A percentile compares a stretch with the other conserved stretches of the same genome.
phyloP scores from a whole-genome alignment of 1,140 invertebrate genomes.

The Lordiphosa clarofinis region DNA sequence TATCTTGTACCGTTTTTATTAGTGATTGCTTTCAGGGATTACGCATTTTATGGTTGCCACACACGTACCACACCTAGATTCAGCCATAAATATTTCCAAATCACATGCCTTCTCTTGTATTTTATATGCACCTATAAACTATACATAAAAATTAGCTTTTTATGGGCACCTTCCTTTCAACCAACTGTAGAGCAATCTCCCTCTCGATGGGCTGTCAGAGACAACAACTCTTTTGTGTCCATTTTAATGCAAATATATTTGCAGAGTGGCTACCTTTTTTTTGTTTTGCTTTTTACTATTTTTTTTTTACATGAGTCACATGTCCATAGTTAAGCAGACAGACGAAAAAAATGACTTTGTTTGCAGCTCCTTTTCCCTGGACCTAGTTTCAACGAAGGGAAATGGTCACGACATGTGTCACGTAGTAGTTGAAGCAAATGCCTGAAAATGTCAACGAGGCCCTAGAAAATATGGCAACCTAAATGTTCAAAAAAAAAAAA shows the following conservation, averaged over 20 bases:
- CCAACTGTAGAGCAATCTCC: constrained; percentile 34
- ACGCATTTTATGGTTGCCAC: too few relatives aligned
- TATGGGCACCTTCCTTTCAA: constrained; percentile 47
- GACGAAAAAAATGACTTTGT: constrained; percentile 65
- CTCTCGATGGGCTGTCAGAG: constrained; percentile 16
- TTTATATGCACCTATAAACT: constrained; percentile 42
- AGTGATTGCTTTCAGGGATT: too few relatives aligned
- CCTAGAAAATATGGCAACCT: constrained; percentile 9
- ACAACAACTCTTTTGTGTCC: constrained; percentile 49
- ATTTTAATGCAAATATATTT: constrained; percentile 50
- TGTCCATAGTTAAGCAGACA: constrained; percentile 63
- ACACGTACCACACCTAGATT: too few relatives aligned
- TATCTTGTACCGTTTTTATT: too few relatives aligned
- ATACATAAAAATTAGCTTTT: constrained; percentile 48
- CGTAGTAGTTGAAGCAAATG: constrained; percentile 56
- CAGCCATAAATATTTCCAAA: too few relatives aligned
- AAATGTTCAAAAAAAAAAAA: constrained; percentile 18
- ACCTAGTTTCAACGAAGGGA: background rate
- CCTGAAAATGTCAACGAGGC: constrained; percentile 50
- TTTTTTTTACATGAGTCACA: constrained; percentile 25
- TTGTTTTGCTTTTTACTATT: constrained; percentile 31
- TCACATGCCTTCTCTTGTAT: background rate
- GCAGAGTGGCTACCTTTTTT: constrained; percentile 44
- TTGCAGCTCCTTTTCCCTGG: constrained; percentile 27
- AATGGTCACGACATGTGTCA: constrained; percentile 59